Evolutionary conservation across 2,797 vertebrate species (phyloP).

Genomic region (Emydoidea blandingii): DNA sequence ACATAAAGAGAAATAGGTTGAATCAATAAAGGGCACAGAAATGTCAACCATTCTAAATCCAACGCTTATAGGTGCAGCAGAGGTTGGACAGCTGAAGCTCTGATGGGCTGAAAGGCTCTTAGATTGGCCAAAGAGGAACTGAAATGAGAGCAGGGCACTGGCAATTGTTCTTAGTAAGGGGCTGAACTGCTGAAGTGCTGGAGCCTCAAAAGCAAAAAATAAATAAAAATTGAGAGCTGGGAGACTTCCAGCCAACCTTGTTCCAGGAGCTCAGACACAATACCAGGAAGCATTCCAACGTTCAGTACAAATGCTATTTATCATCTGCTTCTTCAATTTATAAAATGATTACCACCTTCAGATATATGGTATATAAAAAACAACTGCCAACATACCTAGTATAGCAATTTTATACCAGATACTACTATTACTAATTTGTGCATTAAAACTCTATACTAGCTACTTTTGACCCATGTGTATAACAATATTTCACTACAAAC

Average conservation of each 20-base stretch:
- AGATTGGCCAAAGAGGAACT: background rate
- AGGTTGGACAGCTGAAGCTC: background rate
- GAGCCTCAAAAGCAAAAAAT: background rate
- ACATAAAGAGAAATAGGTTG: background rate
- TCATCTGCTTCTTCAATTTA: background rate
- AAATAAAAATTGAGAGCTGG: background rate
- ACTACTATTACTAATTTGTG: background rate
- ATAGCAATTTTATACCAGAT: background rate
- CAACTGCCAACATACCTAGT: background rate
- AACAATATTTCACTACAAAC: background rate
- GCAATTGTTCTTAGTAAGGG: background rate
- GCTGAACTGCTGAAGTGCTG: background rate
- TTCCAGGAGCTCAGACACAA: background rate
- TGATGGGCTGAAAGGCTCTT: background rate
- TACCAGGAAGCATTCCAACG: background rate
- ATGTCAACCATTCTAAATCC: background rate
- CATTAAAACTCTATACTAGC: background rate
- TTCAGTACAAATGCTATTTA: background rate
- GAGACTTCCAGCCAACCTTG: background rate
- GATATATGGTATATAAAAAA: background rate
- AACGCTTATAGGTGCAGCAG: background rate
- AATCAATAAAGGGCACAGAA: background rate
- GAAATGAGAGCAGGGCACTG: background rate
- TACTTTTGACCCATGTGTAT: background rate
- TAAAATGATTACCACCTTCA: background rate